phyloP scores from a whole-genome alignment of 23 tunicate species.

The Botrylloides violaceus region DNA sequence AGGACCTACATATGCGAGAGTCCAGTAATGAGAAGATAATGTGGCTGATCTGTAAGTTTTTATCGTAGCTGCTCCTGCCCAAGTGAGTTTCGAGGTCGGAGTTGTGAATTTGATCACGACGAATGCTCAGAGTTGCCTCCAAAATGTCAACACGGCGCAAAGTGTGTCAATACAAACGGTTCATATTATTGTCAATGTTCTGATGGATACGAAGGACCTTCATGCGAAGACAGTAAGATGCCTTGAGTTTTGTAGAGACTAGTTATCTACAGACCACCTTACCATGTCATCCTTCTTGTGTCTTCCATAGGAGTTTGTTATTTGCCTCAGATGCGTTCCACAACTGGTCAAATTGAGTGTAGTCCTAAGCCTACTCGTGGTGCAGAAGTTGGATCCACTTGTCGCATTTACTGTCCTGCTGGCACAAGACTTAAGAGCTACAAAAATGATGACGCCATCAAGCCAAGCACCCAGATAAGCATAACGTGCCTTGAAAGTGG shows the following conservation, averaged over 20 bases:
- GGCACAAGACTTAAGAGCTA: not conserved
- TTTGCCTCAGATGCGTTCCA: not conserved
- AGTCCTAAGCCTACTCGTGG: not conserved
- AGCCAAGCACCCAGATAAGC: not conserved
- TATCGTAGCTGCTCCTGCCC: no score
- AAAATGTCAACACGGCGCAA: no score
- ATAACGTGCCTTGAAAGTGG: not conserved
- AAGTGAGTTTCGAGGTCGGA: no score
- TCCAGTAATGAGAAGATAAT: no score
- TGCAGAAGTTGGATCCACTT: no score
- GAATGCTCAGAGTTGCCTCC: no score
- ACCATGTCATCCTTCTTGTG: not conserved
- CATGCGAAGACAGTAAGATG: not conserved
- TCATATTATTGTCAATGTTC: constrained; percentile 7
- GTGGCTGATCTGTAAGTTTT: no score
- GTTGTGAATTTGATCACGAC: no score
- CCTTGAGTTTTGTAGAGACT: not conserved
- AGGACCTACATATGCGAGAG: no score
- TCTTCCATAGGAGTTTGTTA: not conserved
- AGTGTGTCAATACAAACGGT: not conserved
- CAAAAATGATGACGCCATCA: not conserved
- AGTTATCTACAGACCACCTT: not conserved
- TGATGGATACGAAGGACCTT: constrained; percentile 8
- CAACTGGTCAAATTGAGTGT: not conserved
- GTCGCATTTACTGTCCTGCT: not conserved